Evolutionary conservation across 1,140 invertebrate species (phyloP), one percentile per base, ranked within the genome.

Genomic region (Mya arenaria): DNA sequence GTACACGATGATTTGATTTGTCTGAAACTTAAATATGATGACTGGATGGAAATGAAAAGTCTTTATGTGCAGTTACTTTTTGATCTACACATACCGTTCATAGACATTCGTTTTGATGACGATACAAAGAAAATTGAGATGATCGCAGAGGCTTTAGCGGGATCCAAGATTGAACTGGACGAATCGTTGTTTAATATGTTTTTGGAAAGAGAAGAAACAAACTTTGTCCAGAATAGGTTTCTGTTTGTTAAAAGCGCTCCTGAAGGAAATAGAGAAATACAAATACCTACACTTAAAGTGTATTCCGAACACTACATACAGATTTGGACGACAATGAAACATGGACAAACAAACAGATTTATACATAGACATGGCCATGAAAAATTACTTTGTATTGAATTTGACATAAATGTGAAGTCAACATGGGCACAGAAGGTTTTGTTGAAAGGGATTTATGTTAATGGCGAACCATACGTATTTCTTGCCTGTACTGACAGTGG

Each of bases 401-500:
- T 83, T 66, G 44, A 69, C 32, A 71, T 83, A 28, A 62, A 48
- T 41, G 81, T 83, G 13, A 52, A 56, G 23, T 32, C 72, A 25
- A 56, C 44, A 39, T 28, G 60, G 37, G 81, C 60, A 32, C 72
- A 83, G 28, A 48, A 39, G 23, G 60, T 83, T 60, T 66, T 83
- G 25, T 15, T 69, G 19, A 52, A 68, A 25, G 72, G 63, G 6
- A 10, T 83, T 3, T 68, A 48, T 6, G 72, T 83, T 8, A 83
- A 83, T 48, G 81, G 81, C 17, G 0, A 25, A 0, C 44, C 25
- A 6, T 83, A 83, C 60, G 28, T 55, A 25, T 83, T 83, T 37
- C 36, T 83, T 4, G 81, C 71, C 4, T 83, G 81, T 41, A 83
- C 71, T 63, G 39, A 48, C 19, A 66, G 39, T 36, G 81, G 81